Evolutionary conservation across 2,113 vertebrate species (phyloP).

Genomic region (Merops nubicus): DNA sequence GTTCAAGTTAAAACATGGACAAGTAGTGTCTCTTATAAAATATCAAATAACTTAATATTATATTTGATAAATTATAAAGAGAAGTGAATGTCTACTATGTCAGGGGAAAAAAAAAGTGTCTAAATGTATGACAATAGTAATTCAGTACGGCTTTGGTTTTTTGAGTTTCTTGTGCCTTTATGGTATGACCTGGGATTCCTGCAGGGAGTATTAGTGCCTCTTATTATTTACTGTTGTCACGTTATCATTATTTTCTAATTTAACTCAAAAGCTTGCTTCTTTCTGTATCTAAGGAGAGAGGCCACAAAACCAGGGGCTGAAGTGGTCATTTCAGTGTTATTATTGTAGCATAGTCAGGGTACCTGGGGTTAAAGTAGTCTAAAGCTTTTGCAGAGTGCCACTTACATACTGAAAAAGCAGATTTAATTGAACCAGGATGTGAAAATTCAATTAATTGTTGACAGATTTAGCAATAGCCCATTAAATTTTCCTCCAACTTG

Average conservation of each 20-base stretch:
- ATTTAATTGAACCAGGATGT: background rate
- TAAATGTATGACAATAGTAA: background rate
- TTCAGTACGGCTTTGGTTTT: background rate
- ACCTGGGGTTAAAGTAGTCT: background rate
- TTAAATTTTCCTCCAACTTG: background rate
- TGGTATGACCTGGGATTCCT: background rate
- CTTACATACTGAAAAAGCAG: background rate
- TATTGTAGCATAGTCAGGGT: background rate
- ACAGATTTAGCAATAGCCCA: background rate
- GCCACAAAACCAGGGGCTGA: background rate
- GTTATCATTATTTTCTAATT: background rate
- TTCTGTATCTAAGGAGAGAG: background rate
- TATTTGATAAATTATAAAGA: too few relatives aligned
- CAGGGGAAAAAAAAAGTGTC: rapidly evolving
- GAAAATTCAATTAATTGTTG: background rate
- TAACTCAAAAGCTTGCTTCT: background rate
- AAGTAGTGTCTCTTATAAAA: background rate
- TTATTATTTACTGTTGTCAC: background rate
- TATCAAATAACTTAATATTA: too few relatives aligned
- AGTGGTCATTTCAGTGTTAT: background rate
- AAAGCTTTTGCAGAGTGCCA: background rate
- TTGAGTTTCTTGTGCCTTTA: background rate
- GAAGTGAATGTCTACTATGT: background rate
- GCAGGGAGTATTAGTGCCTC: background rate
- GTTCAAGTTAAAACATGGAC: background rate